Base-by-base conservation (phyloP, 2,797 vertebrate species). In the Epinephelus awoara region DNA sequence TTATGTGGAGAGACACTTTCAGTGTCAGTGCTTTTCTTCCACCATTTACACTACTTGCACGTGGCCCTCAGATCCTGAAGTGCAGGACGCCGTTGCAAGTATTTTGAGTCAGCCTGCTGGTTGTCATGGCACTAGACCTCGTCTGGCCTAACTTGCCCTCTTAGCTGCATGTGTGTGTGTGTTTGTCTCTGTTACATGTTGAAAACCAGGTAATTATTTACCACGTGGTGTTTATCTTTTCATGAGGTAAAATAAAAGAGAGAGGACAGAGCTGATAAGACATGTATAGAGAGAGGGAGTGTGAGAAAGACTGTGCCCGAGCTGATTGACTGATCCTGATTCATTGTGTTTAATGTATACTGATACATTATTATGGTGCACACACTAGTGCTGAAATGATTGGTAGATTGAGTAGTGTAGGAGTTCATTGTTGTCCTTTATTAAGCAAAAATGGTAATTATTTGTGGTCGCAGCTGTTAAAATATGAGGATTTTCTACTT, bases 191-290 rank as follows among this genome's bases (percentile, higher is more conserved):
- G 23, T 57, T 68, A 67, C 52, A 58, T 65, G 46, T 44, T 55
- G 23, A 71, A 58, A 44, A 44, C 3, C n/a, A 62, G 85, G 54
- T 85, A 86, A 84, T 90, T 69, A 85, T 90, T 89, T 21, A 87
- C 59, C 62, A 7, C n/a, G 44, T 38, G 51, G 59, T 66, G 79
- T 89, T 92, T 72, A 79, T 59, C 21, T 68, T 88, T 56, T 71
- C 58, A 9, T 49, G 13, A 27, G 66, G 55, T 23, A 18, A 67
- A 51, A 42, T 49, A 61, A 54, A 44, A 67, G 55, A 3, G 1
- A n/a, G 13, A 6, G 34, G 5, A 64, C 18, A 5, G 54, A 46
- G 29, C 68, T 76, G 79, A 82, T 67, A 75, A 76, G 72, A 50
- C 2, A 14, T 6, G 23, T 14, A 25, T 17, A 68, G 25, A 62